Conservation (phyloP, 2,113 vertebrate species). For the Pelmatolapia mariae region DNA sequence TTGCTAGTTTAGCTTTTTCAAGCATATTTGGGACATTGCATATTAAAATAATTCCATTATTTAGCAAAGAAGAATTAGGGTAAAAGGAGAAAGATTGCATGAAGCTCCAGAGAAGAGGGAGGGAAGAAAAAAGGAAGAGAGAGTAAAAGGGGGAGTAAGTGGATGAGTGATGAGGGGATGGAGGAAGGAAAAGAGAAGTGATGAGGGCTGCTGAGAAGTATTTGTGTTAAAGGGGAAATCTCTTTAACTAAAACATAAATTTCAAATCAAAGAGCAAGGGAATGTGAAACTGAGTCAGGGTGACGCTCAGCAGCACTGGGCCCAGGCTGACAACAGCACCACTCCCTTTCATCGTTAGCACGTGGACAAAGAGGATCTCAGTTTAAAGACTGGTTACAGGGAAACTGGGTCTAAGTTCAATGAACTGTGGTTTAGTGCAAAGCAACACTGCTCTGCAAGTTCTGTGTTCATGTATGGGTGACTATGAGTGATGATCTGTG, state of each 20-base stretch:
- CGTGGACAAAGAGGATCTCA: slow-evolving; percentile 40
- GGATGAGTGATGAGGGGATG: background rate
- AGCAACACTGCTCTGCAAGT: slow-evolving; percentile 17
- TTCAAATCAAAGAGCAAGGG: background rate
- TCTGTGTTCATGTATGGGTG: slow-evolving; percentile 49
- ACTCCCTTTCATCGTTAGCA: background rate
- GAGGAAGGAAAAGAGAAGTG: background rate
- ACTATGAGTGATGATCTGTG: slow-evolving; percentile 54
- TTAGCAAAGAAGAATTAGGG: background rate
- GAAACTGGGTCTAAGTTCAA: slow-evolving; percentile 44
- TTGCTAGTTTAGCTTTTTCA: background rate
- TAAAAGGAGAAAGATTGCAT: background rate
- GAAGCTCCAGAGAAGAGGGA: background rate
- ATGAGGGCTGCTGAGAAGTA: background rate
- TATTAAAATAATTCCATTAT: background rate
- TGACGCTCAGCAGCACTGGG: background rate
- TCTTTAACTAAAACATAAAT: background rate
- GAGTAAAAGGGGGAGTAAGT: background rate
- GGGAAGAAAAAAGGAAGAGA: background rate
- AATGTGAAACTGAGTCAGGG: background rate
- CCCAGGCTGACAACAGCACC: background rate
- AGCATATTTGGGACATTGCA: background rate
- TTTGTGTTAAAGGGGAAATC: background rate
- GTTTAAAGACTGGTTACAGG: background rate
- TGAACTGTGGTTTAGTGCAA: slow-evolving; percentile 31